Evolutionary conservation across 2,888 invertebrate genomes (phyloP), one percentile per base, ranked within the genome.

Genomic region (Oligia strigilis): DNA sequence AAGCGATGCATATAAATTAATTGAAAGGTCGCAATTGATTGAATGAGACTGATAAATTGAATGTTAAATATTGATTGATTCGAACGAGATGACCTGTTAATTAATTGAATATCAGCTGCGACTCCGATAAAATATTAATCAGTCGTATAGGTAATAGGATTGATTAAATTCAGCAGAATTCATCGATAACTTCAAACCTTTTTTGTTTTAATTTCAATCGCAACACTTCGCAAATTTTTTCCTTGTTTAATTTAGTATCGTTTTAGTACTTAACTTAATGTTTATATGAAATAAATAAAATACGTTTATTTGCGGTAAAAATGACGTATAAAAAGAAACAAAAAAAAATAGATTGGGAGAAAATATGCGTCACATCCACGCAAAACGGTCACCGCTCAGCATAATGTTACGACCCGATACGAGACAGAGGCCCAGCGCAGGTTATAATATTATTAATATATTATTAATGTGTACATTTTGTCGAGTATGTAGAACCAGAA

Each of bases 51-150:
- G 78, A 88, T 87, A 84, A 87, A 89, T 89, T 88, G 80, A 80
- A 76, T 85, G 86, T 83, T 87, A 83, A 85, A 89, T 88, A 88
- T 89, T 84, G 87, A 87, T 86, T 88, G 82, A 85, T 80, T 72
- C 72, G 70, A 74, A 78, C 71, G 76, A 77, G 74, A 76, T 72
- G n/a, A 77, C 70, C 77, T 83, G 80, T 78, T 89, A 84, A 86
- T 88, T 87, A 85, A 89, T 89, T 88, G 82, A 77, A 72, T 84
- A 73, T 83, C 62, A 69, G 76, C 71, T 72, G 69, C 36, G 73
- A 70, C 46, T 75, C 29, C 29, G 66, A 72, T 81, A 55, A 65
- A 75, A 69, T 62, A 62, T 76, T 23, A 14, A 81, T 49, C 11
- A 49, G 29, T 55, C 60, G 36, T 36, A 17, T 65, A 6, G 17